These are phyloP conservation scores for Tenodera sinensis DNA, from an alignment of 2,888 invertebrate species.

Conservation along the genomic window DNA sequence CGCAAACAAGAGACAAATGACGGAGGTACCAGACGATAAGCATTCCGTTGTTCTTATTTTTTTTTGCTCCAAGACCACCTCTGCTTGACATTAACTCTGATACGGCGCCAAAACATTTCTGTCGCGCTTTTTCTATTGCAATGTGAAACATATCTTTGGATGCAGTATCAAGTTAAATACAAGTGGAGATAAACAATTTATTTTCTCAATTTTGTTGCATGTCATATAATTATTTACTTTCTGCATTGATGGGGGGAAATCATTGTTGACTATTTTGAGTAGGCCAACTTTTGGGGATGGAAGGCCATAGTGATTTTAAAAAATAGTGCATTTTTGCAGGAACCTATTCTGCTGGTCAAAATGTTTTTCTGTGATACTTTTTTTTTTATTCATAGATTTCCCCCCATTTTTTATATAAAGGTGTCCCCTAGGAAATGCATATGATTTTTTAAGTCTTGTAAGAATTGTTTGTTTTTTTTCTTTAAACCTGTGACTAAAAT, in stretches of 20 bases:
- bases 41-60: conserved; percentile 11
- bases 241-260: conserved; percentile 5
- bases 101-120: conserved; percentile 8
- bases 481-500: not conserved
- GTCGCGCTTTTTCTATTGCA: conserved; percentile 3
- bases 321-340: conserved; percentile 44
- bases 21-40: conserved; percentile 70
- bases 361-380: conserved; percentile 15
- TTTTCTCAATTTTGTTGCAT: conserved; percentile 28
- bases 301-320: not conserved
- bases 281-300: conserved; percentile 10
- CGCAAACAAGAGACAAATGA: conserved; percentile 96
- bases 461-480: not conserved
- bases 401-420: not conserved
- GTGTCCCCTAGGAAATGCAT: conserved; percentile 14
- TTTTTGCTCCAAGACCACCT: conserved; percentile 9
- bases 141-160: conserved; percentile 1
- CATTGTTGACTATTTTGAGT: not conserved
- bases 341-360: conserved; percentile 32
- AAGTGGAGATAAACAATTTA: conserved; percentile 20
- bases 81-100: conserved; percentile 24
- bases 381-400: conserved; percentile 9
- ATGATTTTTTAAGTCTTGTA: not conserved
- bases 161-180: conserved; percentile 24
- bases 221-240: conserved; percentile 17